A percentile compares a stretch with the other conserved stretches of the same genome.
These are phyloP conservation scores for Andrena fulva DNA, from an alignment of 2,888 invertebrate species.

Conservation along the genomic window DNA sequence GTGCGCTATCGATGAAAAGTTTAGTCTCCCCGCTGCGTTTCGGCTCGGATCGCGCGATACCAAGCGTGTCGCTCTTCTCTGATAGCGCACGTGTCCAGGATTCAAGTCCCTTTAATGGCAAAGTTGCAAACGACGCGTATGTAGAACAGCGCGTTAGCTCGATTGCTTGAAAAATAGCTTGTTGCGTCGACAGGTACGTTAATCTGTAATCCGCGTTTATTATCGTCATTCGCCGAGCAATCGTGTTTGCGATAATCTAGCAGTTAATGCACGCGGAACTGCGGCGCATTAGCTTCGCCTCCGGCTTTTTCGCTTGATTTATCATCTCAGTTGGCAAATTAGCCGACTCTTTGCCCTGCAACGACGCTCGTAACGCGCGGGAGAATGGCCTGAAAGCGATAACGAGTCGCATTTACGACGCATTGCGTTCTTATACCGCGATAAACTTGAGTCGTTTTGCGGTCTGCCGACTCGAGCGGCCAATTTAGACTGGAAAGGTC, in stretches of 20 bases:
- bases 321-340: not conserved
- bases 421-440: not conserved
- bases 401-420: not conserved
- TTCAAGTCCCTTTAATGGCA: constrained; percentile 9
- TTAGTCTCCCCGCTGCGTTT: not conserved
- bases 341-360: not conserved
- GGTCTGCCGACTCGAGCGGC: not conserved
- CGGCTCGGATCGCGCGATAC: not conserved
- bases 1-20: constrained; percentile 36
- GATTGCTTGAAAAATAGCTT: constrained; percentile 13
- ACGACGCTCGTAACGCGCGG: not conserved
- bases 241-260: not conserved
- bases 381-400: not conserved
- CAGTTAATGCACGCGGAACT: constrained; percentile 1
- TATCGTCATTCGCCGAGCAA: not conserved
- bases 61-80: not conserved
- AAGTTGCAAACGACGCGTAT: not conserved
- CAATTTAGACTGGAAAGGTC: not conserved
- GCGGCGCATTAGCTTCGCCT: constrained; percentile 2
- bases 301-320: constrained; percentile 1
- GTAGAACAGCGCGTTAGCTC: constrained; percentile 5
- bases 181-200: constrained; percentile 19
- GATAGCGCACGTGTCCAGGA: constrained; percentile 32
- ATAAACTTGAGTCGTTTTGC: not conserved
- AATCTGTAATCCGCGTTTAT: constrained; percentile 6